Percentiles rank a stretch among this genome's conserved stretches.
phyloP scores from a whole-genome alignment of 2,888 invertebrate genomes.

The Orthosia cruda region DNA sequence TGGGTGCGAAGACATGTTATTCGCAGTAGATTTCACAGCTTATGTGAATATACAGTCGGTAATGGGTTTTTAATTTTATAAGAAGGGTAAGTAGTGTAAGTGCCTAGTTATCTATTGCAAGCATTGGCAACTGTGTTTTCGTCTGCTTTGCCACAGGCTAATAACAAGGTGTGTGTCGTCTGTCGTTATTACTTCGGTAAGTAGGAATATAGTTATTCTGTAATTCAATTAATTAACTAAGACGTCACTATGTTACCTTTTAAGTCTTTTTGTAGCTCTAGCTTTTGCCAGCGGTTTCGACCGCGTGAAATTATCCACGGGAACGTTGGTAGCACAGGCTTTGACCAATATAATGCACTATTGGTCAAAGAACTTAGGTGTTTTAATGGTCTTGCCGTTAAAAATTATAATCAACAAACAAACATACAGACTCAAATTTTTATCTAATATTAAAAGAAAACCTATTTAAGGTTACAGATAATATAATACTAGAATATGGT shows the following conservation, averaged over 20 bases:
- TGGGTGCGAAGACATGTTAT: neutral
- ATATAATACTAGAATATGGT: no score
- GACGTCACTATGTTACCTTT: neutral
- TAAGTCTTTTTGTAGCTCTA: neutral
- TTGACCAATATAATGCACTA: no score
- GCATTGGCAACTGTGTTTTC: neutral
- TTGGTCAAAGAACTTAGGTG: no score
- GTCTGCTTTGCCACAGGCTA: neutral
- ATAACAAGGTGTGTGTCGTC: neutral
- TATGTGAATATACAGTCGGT: neutral
- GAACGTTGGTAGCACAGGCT: neutral
- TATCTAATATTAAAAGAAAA: no score
- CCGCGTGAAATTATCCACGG: neutral
- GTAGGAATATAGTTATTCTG: neutral
- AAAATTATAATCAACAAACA: no score
- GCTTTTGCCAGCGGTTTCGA: neutral
- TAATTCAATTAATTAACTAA: neutral
- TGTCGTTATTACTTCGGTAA: neutral
- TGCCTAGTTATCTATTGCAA: neutral
- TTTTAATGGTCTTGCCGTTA: no score
- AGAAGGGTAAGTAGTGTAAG: neutral
- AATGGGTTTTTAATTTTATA: neutral
- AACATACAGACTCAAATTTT: no score
- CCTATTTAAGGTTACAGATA: no score
- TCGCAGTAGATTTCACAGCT: slow-evolving; percentile 1